Evolutionary conservation across 2,113 vertebrate genomes (phyloP).

Genomic region (Apistogramma diplotaenia): DNA sequence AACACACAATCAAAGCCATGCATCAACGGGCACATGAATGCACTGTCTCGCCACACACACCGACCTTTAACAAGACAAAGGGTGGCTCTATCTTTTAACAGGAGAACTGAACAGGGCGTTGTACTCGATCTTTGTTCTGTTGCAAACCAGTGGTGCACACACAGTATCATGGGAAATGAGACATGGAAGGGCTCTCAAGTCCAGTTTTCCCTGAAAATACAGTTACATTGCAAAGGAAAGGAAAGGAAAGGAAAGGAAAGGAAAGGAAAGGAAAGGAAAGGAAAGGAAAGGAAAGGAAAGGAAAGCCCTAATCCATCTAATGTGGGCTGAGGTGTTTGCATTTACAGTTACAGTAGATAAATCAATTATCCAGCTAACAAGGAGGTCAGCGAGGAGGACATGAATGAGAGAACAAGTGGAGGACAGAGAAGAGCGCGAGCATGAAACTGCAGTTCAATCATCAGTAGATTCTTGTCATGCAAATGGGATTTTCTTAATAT

Average conservation of each 20-base stretch:
- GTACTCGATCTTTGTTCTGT: neutral
- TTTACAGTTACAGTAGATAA: neutral
- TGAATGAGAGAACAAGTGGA: neutral
- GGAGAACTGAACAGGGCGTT: neutral
- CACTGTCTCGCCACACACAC: neutral
- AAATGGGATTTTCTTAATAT: neutral
- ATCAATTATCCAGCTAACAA: neutral
- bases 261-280: neutral
- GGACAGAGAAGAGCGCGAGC: neutral
- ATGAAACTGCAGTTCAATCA: neutral
- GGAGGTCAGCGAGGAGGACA: neutral
- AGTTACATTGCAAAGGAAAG: neutral
- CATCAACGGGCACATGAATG: neutral
- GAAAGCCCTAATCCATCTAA: neutral
- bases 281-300: rapidly evolving
- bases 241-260: neutral
- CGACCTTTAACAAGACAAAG: neutral
- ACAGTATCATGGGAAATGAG: neutral
- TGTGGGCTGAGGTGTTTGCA: neutral
- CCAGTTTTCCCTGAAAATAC: neutral
- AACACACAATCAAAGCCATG: neutral
- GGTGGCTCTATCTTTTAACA: neutral
- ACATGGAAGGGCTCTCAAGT: neutral
- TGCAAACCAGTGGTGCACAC: neutral
- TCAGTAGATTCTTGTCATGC: neutral